Evolutionary conservation across 2,113 vertebrate species (phyloP), one percentile per base, ranked within the genome.

Genomic region (Sapajus apella): DNA sequence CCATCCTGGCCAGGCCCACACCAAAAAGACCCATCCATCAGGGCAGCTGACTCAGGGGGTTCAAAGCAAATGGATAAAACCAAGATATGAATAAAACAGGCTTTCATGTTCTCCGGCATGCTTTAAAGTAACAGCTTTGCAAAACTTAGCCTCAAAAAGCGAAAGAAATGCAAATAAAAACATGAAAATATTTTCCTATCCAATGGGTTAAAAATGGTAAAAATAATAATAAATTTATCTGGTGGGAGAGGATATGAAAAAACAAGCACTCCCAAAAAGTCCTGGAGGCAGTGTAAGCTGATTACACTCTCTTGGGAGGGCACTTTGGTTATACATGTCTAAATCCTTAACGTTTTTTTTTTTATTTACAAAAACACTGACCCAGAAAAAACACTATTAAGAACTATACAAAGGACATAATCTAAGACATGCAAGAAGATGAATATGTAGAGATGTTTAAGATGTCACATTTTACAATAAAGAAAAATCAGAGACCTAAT

Each of bases 381-480:
- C 14, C 13, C 37, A 90, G 77, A n/a, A 61, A 95, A 91, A 92
- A 79, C n/a, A 95, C n/a, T 30, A 61, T 50, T 30, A 70, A 91
- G 47, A 90, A 56, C n/a, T 50, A 70, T 8, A 66, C 3, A 80
- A 58, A 86, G 43, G 35, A 77, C 47, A 1, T 32, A 79, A 30
- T 56, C 37, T 50, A 79, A 66, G 45, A 87, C 18, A 3, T 43
- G 17, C 82, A 79, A 14, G 76, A 64, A 85, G 25, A 83, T 21
- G 5, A 75, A 45, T 18, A 43, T 18, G 1, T 21, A 40, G 43
- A 86, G 25, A 40, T 77, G 8, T 20, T 95, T 52, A 68, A 35
- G 13, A 73, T 79, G 43, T 56, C 61, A 86, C 7, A 90, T 72
- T 82, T 68, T 68, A 70, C 20, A 83, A 87, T 4, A 87, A 52